Evolutionary conservation across 2,888 invertebrate genomes (phyloP), one percentile per base, ranked within the genome.

Genomic region (Oscheius sp.): DNA sequence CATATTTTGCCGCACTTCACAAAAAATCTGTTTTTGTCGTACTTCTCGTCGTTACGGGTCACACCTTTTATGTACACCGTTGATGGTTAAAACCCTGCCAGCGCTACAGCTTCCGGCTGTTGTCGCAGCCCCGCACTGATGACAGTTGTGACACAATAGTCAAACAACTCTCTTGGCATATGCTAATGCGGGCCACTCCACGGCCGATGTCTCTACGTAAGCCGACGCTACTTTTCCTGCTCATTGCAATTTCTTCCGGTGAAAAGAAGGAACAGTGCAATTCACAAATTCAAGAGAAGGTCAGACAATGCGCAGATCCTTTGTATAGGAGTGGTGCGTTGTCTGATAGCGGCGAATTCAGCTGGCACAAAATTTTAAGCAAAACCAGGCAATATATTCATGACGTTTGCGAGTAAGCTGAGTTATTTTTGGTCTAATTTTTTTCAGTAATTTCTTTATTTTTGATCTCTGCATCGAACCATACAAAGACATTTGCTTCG

Each of bases 381-480:
- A 66, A 70, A n/a, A 79, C 80, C 1, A 75, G 74, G 59, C 72
- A 73, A 2, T 81, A 80, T 63, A 77, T 81, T 50, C 54, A 71
- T 2, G 71, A 74, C 62, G 76, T 81, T 65, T 81, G 81, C 78
- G 77, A 81, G 80, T 81, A 41, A 70, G 77, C 65, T 12, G n/a
- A n/a, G n/a, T n/a, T n/a, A n/a, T n/a, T n/a, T n/a, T n/a, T n/a
- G n/a, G n/a, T n/a, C 4, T 4, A 28, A 17, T 12, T 32, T 6
- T 30, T 67, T 74, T 26, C 69, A 80, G 80, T 47, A 77, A 78
- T 50, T 81, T 81, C 61, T 75, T 77, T 47, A 57, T 79, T 32
- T 82, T 82, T 54, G 80, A 82, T 61, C 54, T 74, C 17, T 82
- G 82, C 70, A 78, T 82, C 38, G 76, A 81, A 20, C 77, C 78